Base-by-base conservation (phyloP, 2,888 invertebrate genomes). In the Synanthedon formicaeformis region DNA sequence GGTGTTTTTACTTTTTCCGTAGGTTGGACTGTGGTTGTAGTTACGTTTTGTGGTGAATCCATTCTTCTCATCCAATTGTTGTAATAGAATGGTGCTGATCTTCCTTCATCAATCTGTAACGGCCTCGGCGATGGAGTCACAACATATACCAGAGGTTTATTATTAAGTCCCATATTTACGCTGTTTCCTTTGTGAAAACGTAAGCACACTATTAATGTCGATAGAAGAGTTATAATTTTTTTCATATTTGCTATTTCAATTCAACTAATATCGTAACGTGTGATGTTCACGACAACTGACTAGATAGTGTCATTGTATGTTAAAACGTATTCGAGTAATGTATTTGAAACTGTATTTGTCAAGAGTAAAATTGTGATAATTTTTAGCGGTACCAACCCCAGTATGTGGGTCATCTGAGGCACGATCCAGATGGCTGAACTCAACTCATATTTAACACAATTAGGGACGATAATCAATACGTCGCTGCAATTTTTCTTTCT, bases 61-160 rank as follows among this genome's bases (percentile, higher is more conserved):
- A 83, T 81, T 57, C 86, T 70, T 64, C 77, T 71, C 67, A 77
- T 78, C 86, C 86, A 86, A 61, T 80, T 83, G 57, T 78, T 78
- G 55, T 87, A 86, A 60, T 86, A 87, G 54, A 85, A 86, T 4
- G 85, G 84, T 2, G 75, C 77, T 10, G 81, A 69, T 60, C 79
- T 73, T 27, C 71, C 81, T 57, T 70, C 72, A 55, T 75, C 65
- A n/a, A 53, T 65, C 56, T 69, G 64, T 5, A 62, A 54, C 3
- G 69, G 59, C 55, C 68, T 66, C 5, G 86, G 59, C 5, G 84
- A 72, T 11, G 86, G 84, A 50, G 86, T 87, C 55, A 87, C 87
- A 23, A 87, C 84, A 54, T 78, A 87, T 65, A 87, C 85, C 63
- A 65, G 64, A 11, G 87, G 83, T 53, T 81, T 81, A 40, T 81